Percentiles rank a stretch among this genome's conserved stretches.
phyloP scores from a whole-genome alignment of 1,140 invertebrate species.

The Calephelis nemesis region DNA sequence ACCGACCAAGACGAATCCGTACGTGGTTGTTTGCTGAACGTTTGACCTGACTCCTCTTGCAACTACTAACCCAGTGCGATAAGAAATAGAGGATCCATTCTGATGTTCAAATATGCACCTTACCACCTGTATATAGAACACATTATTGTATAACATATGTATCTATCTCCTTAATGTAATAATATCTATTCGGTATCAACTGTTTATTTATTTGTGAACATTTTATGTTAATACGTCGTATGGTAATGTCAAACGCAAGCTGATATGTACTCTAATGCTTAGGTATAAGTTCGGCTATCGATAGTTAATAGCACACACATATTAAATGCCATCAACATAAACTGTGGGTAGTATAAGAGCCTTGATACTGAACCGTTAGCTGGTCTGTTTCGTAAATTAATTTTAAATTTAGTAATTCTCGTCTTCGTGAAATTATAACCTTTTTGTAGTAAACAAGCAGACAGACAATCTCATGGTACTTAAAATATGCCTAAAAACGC shows the following conservation, averaged over 20 bases:
- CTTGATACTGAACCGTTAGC: conserved; percentile 64
- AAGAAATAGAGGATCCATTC: conserved; percentile 41
- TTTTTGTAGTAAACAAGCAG: no score
- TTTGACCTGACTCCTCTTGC: conserved; percentile 64
- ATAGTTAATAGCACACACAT: not conserved
- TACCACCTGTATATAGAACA: conserved; percentile 41
- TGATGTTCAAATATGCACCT: conserved; percentile 38
- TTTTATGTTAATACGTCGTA: conserved; percentile 37
- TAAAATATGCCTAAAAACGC: no score
- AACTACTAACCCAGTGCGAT: conserved; percentile 70
- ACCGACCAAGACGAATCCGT: conserved; percentile 59
- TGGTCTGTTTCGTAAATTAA: conserved; percentile 68
- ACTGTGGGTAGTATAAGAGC: conserved; percentile 58
- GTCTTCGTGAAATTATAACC: not conserved
- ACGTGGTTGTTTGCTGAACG: conserved; percentile 60
- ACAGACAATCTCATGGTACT: no score
- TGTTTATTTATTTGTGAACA: conserved; percentile 68
- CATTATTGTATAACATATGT: conserved; percentile 44
- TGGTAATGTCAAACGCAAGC: conserved; percentile 28
- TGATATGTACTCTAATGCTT: conserved; percentile 38
- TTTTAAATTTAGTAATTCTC: conserved; percentile 47
- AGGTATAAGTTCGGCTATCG: not conserved
- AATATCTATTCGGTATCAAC: conserved; percentile 69
- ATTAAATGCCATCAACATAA: conserved; percentile 20
- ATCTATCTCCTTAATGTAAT: conserved; percentile 65